Base-by-base conservation (phyloP, 1,140 invertebrate genomes). In the Drosophila teissieri region DNA sequence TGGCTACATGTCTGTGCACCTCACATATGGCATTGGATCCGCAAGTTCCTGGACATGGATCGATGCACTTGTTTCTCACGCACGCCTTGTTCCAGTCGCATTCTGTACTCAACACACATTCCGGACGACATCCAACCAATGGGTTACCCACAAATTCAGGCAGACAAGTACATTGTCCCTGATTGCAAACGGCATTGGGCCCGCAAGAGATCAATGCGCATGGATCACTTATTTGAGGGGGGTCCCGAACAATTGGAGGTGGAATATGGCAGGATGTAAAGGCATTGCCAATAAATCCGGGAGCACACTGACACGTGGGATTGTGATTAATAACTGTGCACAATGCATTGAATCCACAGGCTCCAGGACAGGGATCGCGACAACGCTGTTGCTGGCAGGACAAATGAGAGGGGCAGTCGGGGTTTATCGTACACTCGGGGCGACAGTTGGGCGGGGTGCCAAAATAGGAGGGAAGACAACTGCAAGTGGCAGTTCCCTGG, bases 61-160 rank as follows among this genome's bases (percentile, higher is more conserved):
- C 94, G 4, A 94, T 91, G 84, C 96, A 97, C 90, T 95, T 95
- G 68, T 95, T 95, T 67, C 94, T 94, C 52, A 95, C 94, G 83
- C 96, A 97, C 3, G 96, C 95, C 90, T 94, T 95, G 44, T 94
- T 93, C 55, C 94, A 93, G 2, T 95, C 93, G 91, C 97, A 98
- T 67, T 98, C 97, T 2, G 96, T 95, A 91, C 96, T 97, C 81
- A 96, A 94, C 1, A 96, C 95, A 91, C 97, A 98, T 92, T 97
- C 96, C 15, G 96, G 96, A 68, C 96, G 92, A 91, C 97, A 97
- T 4, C 94, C 94, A 69, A 93, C 78, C 42, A 95, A 94, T 6
- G 95, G 95, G 91, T 95, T 94, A 34, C 96, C 96, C 65, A 95
- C 95, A 72, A 94, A 94, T 15, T 93, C 93, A 8, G 93, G 85